Percentiles rank a stretch among this genome's conserved stretches.
These are phyloP conservation scores for Sclerurus mexicanus DNA, from an alignment of 2,113 vertebrate species.

Conservation along the genomic window DNA sequence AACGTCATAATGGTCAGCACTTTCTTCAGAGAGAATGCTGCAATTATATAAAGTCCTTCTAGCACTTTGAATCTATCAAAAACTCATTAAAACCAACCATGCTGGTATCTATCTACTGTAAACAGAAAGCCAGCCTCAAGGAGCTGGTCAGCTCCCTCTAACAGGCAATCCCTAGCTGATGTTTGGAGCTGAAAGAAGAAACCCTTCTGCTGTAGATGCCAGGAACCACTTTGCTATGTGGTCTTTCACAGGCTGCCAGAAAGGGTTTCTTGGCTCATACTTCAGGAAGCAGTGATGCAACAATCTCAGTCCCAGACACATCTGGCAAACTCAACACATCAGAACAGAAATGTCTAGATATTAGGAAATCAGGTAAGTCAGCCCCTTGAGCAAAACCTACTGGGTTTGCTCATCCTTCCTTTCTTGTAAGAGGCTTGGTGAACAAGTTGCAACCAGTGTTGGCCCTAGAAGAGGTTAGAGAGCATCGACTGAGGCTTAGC, in stretches of 20 bases:
- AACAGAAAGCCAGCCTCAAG: not conserved
- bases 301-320: not conserved
- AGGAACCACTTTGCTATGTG: not conserved
- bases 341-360: not conserved
- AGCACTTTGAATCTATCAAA: not conserved
- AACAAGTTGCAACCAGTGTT: not conserved
- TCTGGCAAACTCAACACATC: not conserved
- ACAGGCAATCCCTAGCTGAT: not conserved
- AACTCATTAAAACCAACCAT: not conserved
- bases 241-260: not conserved
- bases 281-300: not conserved
- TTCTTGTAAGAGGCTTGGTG: not conserved
- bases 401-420: not conserved
- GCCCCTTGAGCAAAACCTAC: not conserved
- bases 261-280: not conserved
- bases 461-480: not conserved
- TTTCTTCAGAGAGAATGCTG: not conserved
- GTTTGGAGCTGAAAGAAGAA: not conserved
- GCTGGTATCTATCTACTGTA: not conserved
- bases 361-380: not conserved
- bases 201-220: not conserved
- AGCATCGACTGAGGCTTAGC: not conserved
- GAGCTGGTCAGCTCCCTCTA: not conserved
- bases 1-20: not conserved
- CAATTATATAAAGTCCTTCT: not conserved